Evolutionary conservation across 2,888 invertebrate species (phyloP).

Genomic region (Diaperis boleti): DNA sequence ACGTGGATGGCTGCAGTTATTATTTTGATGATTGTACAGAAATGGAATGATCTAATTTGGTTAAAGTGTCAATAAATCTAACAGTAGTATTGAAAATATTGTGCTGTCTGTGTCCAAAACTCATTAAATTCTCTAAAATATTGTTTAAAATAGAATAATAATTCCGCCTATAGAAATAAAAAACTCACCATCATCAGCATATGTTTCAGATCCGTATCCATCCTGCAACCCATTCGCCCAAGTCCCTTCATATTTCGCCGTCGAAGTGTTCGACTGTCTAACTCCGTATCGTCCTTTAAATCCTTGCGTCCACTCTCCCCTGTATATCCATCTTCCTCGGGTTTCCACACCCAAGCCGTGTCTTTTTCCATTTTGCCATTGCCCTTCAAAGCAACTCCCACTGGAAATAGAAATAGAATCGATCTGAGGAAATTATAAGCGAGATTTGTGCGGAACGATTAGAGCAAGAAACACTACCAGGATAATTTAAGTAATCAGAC

Average conservation of each 20-base stretch:
- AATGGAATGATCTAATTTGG: too few species aligned
- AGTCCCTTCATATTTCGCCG: slow-evolving; percentile 97
- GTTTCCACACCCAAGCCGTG: slow-evolving; percentile 98
- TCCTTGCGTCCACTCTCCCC: slow-evolving; percentile 99
- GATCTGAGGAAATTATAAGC: background rate
- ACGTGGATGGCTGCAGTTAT: too few species aligned
- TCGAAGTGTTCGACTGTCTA: slow-evolving; percentile 93
- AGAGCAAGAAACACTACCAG: background rate
- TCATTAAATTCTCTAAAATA: too few species aligned
- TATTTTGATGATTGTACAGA: too few species aligned
- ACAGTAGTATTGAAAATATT: too few species aligned
- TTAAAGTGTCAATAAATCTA: too few species aligned
- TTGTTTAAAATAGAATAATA: too few species aligned
- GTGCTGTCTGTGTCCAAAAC: too few species aligned
- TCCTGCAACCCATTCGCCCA: slow-evolving; percentile 99
- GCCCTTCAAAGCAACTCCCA: slow-evolving; percentile 96
- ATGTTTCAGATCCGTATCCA: slow-evolving; percentile 99
- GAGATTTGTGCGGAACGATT: slow-evolving; percentile 8
- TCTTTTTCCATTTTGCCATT: slow-evolving; percentile 99
- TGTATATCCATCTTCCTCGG: slow-evolving; percentile 96
- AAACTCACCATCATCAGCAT: slow-evolving; percentile 96
- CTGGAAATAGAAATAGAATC: slow-evolving; percentile 69
- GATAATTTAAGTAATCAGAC: slow-evolving; percentile 7
- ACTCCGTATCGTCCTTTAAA: slow-evolving; percentile 99
- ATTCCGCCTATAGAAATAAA: too few species aligned